phyloP scores from a whole-genome alignment of 2,888 invertebrate genomes.

The Morpho deidamia region DNA sequence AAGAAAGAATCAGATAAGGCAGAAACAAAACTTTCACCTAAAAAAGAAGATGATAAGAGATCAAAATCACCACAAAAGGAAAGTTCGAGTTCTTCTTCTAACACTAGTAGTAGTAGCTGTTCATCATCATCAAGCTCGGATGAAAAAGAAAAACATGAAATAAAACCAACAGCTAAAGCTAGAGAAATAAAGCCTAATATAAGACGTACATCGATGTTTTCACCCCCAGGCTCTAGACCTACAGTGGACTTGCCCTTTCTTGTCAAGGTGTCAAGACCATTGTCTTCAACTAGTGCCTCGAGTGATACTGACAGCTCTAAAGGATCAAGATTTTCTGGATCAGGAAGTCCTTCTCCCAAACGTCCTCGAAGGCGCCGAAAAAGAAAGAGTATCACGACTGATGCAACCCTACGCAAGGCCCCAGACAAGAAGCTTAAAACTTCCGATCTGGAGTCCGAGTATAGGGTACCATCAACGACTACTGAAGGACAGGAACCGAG shows the following conservation, averaged over 20 bases:
- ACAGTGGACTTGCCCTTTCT: constrained; percentile 87
- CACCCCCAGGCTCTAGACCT: constrained; percentile 67
- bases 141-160: constrained; percentile 62
- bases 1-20: constrained; percentile 55
- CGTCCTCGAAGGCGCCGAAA: constrained; percentile 63
- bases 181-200: constrained; percentile 60
- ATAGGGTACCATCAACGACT: constrained; percentile 84
- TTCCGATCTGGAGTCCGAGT: constrained; percentile 88
- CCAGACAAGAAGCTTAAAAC: constrained; percentile 90
- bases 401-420: constrained; percentile 78
- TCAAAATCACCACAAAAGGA: constrained; percentile 49
- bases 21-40: constrained; percentile 55
- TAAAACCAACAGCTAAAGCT: constrained; percentile 63
- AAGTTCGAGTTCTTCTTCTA: constrained; percentile 73
- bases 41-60: constrained; percentile 65
- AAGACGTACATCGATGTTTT: constrained; percentile 59
- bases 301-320: constrained; percentile 79
- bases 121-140: constrained; percentile 81
- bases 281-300: constrained; percentile 80
- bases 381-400: constrained; percentile 54
- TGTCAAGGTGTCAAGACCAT: constrained; percentile 86
- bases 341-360: constrained; percentile 61
- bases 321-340: constrained; percentile 56
- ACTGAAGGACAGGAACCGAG: constrained; percentile 86
- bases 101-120: constrained; percentile 74